Evolutionary conservation across 2,888 invertebrate species (phyloP).

Genomic region (Cotesia congregata): DNA sequence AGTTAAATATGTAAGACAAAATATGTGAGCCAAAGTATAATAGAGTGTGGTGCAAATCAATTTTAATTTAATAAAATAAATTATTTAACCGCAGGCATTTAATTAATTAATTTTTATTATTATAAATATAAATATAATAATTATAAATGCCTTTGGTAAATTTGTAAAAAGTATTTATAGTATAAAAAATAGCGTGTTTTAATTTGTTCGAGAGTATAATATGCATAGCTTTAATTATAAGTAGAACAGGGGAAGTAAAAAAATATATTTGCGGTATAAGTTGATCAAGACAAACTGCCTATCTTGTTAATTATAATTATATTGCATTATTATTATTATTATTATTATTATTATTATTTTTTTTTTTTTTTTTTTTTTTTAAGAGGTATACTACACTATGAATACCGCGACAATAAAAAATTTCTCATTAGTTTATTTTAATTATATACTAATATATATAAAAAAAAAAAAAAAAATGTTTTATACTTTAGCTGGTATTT

Average conservation of each 20-base stretch:
- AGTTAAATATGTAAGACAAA: not conserved
- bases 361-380: not conserved
- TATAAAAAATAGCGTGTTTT: constrained; percentile 13
- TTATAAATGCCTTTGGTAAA: constrained; percentile 18
- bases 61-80: not conserved
- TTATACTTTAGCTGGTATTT: too few species aligned
- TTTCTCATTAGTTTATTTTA: not conserved
- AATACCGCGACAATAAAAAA: too few species aligned
- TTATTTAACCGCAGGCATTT: constrained; percentile 14
- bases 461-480: too few species aligned
- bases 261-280: constrained; percentile 7
- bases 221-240: constrained; percentile 25
- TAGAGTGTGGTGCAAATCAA: constrained; percentile 17
- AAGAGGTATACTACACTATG: too few species aligned
- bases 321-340: too few species aligned
- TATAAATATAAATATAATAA: not conserved
- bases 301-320: not conserved
- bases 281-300: constrained; percentile 33
- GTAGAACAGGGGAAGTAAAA: constrained; percentile 20
- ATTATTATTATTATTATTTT: too few species aligned
- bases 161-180: constrained; percentile 6
- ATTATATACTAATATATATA: not conserved
- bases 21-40: not conserved
- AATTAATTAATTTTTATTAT: constrained; percentile 8
- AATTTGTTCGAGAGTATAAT: constrained; percentile 23